A percentile compares a stretch with the other conserved stretches of the same genome.
These are phyloP conservation scores for Hapalemur alaotrensis DNA, from an alignment of 2,797 vertebrate genomes.

Conservation along the genomic window DNA sequence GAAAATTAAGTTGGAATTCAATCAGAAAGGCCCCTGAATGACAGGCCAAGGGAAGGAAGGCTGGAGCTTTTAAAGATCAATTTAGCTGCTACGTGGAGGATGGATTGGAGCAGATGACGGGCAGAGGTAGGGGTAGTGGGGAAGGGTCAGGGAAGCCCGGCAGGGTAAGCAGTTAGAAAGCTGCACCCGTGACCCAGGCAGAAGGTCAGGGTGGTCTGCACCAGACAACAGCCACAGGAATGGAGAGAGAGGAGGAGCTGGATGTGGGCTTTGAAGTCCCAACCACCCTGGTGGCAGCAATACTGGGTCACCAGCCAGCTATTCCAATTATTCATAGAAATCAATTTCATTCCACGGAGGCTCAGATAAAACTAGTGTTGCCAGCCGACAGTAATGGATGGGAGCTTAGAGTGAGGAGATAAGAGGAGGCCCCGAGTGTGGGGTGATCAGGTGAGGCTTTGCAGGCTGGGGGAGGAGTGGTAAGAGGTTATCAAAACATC, in stretches of 20 bases:
- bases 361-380: constrained; percentile 66
- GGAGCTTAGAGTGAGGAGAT: constrained; percentile 71
- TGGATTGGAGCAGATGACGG: background rate
- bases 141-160: background rate
- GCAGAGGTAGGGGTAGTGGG: too few species aligned
- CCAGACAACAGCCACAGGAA: background rate
- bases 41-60: background rate
- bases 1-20: background rate
- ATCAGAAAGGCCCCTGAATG: background rate
- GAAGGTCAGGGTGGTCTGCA: background rate
- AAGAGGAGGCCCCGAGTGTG: constrained; percentile 54
- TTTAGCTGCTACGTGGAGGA: background rate
- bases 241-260: background rate
- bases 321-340: constrained; percentile 78
- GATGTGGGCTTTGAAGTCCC: background rate
- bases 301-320: constrained; percentile 64
- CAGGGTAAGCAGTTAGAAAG: background rate
- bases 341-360: constrained; percentile 57
- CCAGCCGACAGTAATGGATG: constrained; percentile 65
- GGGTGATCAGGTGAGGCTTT: constrained; percentile 62
- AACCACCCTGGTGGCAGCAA: constrained; percentile 37
- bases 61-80: background rate
- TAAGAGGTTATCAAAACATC: constrained; percentile 75
- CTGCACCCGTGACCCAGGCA: background rate
- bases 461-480: background rate